phyloP scores from a whole-genome alignment of 2,113 vertebrate genomes.

The Brachionichthys hirsutus region DNA sequence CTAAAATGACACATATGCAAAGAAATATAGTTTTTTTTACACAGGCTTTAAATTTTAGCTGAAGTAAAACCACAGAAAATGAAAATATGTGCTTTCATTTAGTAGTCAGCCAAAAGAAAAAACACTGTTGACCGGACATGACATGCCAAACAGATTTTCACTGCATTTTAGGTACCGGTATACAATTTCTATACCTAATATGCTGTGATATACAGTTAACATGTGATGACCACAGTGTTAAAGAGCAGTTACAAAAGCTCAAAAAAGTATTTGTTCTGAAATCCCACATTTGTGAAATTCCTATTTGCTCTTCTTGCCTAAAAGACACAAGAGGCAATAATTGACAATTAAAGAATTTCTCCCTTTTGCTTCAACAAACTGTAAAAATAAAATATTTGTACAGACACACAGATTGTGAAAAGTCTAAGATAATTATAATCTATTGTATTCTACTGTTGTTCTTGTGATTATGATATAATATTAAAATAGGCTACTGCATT shows the following conservation, averaged over 20 bases:
- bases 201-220: background rate
- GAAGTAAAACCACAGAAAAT: constrained; percentile 9
- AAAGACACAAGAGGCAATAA: constrained; percentile 10
- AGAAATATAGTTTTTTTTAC: background rate
- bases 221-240: constrained; percentile 18
- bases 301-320: constrained; percentile 3
- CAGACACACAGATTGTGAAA: too few relatives aligned
- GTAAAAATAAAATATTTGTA: background rate
- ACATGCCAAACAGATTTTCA: constrained; percentile 4
- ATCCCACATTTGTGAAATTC: constrained; percentile 14
- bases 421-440: background rate
- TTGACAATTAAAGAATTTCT: constrained; percentile 11
- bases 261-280: background rate
- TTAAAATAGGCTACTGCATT: too few relatives aligned
- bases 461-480: background rate
- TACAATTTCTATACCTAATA: background rate
- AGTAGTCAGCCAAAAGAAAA: constrained; percentile 6
- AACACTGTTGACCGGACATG: constrained; percentile 4
- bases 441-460: background rate
- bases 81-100: constrained; percentile 13
- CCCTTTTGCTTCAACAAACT: constrained; percentile 10
- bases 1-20: constrained; percentile 2
- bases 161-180: too few relatives aligned
- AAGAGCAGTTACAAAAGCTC: constrained; percentile 22
- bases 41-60: constrained; percentile 3